Percentiles rank a stretch among this genome's conserved stretches.
Conservation (phyloP, 2,888 invertebrate genomes). For the Ischnus inquisitorius region DNA sequence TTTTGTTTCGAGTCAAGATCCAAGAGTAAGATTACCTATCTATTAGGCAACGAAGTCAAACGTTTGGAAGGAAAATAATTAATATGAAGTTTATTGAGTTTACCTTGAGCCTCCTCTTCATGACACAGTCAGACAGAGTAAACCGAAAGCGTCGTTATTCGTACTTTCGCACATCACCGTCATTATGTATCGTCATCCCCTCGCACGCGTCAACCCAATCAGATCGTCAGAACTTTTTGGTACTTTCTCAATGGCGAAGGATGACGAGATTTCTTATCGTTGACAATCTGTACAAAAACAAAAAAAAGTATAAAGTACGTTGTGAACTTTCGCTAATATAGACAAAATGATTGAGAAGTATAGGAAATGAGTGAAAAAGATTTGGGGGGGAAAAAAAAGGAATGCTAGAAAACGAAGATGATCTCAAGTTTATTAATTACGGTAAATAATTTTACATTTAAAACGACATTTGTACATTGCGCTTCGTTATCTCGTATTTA, state of each 20-base stretch:
- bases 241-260: slow-evolving; percentile 14
- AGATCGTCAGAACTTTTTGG: slow-evolving; percentile 28
- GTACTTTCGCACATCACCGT: slow-evolving; percentile 40
- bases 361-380: slow-evolving; percentile 46
- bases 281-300: slow-evolving; percentile 11
- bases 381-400: slow-evolving; percentile 65
- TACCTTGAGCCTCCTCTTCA: not conserved
- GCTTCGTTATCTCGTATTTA: slow-evolving; percentile 84
- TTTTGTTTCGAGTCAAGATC: too few relatives aligned
- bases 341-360: slow-evolving; percentile 24
- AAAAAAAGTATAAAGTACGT: slow-evolving; percentile 54
- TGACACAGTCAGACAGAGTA: not conserved
- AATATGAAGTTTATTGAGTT: too few relatives aligned
- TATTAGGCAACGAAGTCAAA: too few relatives aligned
- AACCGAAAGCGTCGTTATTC: slow-evolving; percentile 8
- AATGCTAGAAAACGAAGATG: slow-evolving; percentile 78
- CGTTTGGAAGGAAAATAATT: too few relatives aligned
- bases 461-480: slow-evolving; percentile 81
- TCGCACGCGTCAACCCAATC: slow-evolving; percentile 23
- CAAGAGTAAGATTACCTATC: too few relatives aligned
- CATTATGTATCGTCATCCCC: slow-evolving; percentile 37
- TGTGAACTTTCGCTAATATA: slow-evolving; percentile 45
- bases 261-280: slow-evolving; percentile 3
- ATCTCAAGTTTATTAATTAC: slow-evolving; percentile 83
- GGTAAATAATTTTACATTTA: slow-evolving; percentile 73